Conservation (phyloP, 2,113 vertebrate genomes). For the Sus scrofa region T2T-Sscrofa CM000813.6:91025501-91026000, state of each 20-base stretch:
- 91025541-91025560: constrained; percentile 10
- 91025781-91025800: background rate
- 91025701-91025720: background rate
- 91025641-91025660: background rate
- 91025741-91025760: background rate
- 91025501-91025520: background rate
- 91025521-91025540: background rate
- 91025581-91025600: background rate
- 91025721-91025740: background rate
- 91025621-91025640: background rate
- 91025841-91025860: background rate
- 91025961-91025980: background rate
- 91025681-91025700: background rate
- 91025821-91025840: background rate
- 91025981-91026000: background rate
- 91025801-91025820: background rate
- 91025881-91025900: background rate
- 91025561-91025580: background rate
- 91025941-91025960: background rate
- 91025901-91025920: background rate
- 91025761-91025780: background rate
- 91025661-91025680: background rate
- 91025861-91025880: background rate
- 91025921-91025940: background rate
- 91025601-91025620: background rate